Evolutionary conservation across 2,113 vertebrate species (phyloP).

Genomic region (Sorex fumeus): DNA sequence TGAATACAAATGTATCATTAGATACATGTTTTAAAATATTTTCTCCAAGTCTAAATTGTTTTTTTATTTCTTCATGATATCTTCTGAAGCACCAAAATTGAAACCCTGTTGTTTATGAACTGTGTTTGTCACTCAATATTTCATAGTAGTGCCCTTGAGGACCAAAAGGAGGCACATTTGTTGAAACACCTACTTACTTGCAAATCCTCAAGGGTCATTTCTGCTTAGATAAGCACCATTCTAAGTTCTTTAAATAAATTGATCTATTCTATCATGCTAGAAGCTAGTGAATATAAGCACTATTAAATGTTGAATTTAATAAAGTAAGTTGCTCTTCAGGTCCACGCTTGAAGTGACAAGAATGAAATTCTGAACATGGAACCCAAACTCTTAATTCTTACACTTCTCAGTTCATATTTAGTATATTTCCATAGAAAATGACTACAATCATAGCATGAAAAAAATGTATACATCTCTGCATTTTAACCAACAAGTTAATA

Average conservation of each 20-base stretch:
- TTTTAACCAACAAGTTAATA: not conserved
- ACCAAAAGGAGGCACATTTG: not conserved
- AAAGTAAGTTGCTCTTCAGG: not conserved
- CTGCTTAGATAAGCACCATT: not conserved
- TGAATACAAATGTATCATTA: not conserved
- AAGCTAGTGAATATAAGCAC: not conserved
- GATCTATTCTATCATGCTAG: not conserved
- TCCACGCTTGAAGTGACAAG: not conserved
- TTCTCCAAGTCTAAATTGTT: not conserved
- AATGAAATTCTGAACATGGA: not conserved
- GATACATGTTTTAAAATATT: slow-evolving; percentile 20
- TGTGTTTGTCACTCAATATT: not conserved
- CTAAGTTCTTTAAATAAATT: slow-evolving; percentile 14
- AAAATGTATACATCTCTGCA: not conserved
- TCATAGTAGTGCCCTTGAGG: not conserved
- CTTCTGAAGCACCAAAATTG: not conserved
- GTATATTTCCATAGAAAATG: not conserved
- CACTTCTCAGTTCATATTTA: not conserved
- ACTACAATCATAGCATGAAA: not conserved
- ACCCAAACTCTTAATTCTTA: too few species aligned
- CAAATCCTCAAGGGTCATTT: not conserved
- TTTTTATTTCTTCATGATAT: slow-evolving; percentile 2
- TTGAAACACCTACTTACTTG: not conserved
- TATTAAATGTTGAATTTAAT: not conserved
- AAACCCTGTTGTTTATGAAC: not conserved